Evolutionary conservation across 1,140 invertebrate species (phyloP).

Genomic region (Ooceraea biroi): DNA sequence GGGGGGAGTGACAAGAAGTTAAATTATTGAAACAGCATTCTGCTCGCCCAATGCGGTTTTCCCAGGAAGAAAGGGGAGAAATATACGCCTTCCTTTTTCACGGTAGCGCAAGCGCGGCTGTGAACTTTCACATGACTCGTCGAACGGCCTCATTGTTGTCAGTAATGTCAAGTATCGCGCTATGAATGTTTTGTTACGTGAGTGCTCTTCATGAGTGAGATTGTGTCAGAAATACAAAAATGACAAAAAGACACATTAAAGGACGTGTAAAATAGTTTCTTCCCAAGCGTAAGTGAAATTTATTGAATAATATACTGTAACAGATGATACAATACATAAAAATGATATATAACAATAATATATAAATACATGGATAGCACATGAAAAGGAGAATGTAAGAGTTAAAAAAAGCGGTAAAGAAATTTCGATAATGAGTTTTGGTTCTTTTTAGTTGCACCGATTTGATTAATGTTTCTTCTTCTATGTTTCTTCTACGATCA

Average conservation of each 20-base stretch:
- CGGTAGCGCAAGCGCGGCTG: slow-evolving; percentile 10
- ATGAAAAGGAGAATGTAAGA: too few species aligned
- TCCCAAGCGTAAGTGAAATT: neutral
- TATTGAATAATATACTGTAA: neutral
- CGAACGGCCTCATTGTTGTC: neutral
- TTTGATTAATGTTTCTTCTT: neutral
- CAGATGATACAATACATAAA: neutral
- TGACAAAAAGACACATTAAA: neutral
- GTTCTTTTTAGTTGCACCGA: neutral
- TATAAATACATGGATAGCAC: slow-evolving; percentile 2
- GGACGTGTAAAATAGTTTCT: neutral
- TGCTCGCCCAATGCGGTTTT: neutral
- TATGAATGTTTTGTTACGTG: slow-evolving; percentile 15
- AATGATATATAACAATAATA: neutral
- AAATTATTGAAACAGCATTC: slow-evolving; percentile 39
- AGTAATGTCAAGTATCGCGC: neutral
- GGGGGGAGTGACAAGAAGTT: neutral
- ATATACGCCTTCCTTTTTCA: neutral
- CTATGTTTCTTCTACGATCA: neutral
- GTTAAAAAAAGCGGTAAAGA: neutral
- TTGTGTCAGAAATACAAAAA: neutral
- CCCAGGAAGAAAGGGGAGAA: neutral
- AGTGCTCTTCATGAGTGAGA: neutral
- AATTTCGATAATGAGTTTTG: neutral
- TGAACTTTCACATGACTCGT: neutral